Base-by-base conservation (phyloP, 1,140 invertebrate species). In the Eurosta solidaginis region DNA sequence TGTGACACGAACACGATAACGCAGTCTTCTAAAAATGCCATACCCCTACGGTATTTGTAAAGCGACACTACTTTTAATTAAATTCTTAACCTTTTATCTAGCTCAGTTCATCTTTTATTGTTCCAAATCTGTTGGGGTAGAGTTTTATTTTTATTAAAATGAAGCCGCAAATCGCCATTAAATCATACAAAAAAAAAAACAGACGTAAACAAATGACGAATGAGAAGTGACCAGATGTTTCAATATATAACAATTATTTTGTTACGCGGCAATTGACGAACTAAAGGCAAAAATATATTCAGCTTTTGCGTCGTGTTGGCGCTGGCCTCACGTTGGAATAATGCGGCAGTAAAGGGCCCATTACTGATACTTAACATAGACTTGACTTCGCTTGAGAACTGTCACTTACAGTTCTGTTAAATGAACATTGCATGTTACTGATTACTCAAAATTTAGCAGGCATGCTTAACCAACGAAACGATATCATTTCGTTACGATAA, bases 1-100 rank as follows among this genome's bases (percentile, higher is more conserved):
- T 94, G 92, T 78, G 92, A 93, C 50, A 92, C 85, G 79, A 93
- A 90, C 81, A 94, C 91, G 81, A 93, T 90, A 63, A 91, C 88
- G 78, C 91, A 92, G 87, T 94, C 93, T 82, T 92, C 91, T 42
- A 93, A 84, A 82, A 94, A 91, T 79, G 88, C 90, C 93, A 93
- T 93, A 80, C 87, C 89, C 42, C 36, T 17, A 25, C 14, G 59
- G 59, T 47, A 45, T 47, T 74, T 74, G 73, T 20, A 25, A 47
- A 27, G 73, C 17, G 36, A 42, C 20, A 74, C 25, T 74, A 17
- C 22, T 3, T 59, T 25, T 22, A 74, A 47, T 45, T 45, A 29
- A 25, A 27, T 74, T 4, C 17, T 47, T 40, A 25, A 74, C 59
- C 40, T 54, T 68, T 68, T 22, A 20, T 74, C 22, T 74, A 22